Evolutionary conservation across 92 coral and sea anemone genomes (phyloP), one percentile per base, ranked within the genome.

Genomic region (Diadumene lineata): DNA sequence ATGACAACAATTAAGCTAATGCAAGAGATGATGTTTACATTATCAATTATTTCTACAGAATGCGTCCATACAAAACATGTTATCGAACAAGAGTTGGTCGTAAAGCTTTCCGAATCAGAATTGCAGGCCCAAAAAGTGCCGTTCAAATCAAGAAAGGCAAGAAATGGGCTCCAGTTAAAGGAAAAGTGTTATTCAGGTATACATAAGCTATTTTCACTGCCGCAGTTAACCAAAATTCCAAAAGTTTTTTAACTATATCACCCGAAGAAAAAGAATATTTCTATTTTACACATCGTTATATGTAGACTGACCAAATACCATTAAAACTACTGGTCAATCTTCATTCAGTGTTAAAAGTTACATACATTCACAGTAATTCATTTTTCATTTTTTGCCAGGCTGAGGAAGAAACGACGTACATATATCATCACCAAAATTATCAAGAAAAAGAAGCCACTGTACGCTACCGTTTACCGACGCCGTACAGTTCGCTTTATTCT

Each of bases 141-240:
- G 75, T 70, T 0, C 75, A 70, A 51, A 51, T 70, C 26, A 50
- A 50, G 8, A 70, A 70, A 18, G 50, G 64, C 8, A 70, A 31
- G 29, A 55, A 31, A 32, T 70, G 75, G 75, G n/a, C 2, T 16
- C 51, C 15, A 33, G 64, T 44, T 0, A 10, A 10, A n/a, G 75
- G 75, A 16, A 28, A 18, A 7, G 13, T 55, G 8, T 48, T 70
- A 6, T 70, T 70, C 75, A 70, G 64, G 75, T 70, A 70, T 18
- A n/a, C n/a, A n/a, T n/a, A n/a, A n/a, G n/a, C n/a, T n/a, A n/a
- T n/a, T n/a, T n/a, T n/a, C n/a, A n/a, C n/a, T n/a, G n/a, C n/a
- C n/a, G n/a, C n/a, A n/a, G n/a, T n/a, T n/a, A n/a, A n/a, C n/a
- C n/a, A n/a, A n/a, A n/a, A n/a, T n/a, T n/a, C n/a, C n/a, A n/a